phyloP scores from a whole-genome alignment of 2,113 vertebrate genomes.

The Neotragus moschatus region DNA sequence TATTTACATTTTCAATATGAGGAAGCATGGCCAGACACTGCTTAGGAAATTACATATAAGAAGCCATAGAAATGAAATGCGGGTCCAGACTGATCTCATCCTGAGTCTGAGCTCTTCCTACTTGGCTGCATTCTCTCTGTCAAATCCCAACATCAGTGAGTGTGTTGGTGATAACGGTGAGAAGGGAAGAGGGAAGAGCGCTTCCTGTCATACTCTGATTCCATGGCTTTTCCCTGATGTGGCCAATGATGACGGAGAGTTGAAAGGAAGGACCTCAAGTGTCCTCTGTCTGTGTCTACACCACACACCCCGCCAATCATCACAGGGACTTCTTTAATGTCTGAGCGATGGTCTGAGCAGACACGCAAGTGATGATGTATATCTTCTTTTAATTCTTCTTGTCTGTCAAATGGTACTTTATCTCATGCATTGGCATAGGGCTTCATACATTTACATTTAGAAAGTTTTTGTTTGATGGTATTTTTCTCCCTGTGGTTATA shows the following conservation, averaged over 20 bases:
- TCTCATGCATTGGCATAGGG: neutral
- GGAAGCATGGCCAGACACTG: neutral
- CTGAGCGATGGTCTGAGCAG: neutral
- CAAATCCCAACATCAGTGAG: neutral
- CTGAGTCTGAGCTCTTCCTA: neutral
- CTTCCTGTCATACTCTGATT: neutral
- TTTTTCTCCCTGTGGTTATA: slow-evolving; percentile 43
- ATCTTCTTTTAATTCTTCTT: neutral
- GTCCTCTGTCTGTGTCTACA: neutral
- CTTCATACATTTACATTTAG: slow-evolving; percentile 21
- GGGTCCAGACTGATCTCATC: neutral
- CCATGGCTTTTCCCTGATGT: neutral
- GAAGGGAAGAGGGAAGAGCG: neutral
- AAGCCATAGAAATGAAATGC: neutral
- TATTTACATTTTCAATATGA: neutral
- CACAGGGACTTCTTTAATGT: neutral
- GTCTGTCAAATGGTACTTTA: neutral
- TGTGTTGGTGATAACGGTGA: neutral
- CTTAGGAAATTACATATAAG: neutral
- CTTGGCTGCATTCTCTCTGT: neutral
- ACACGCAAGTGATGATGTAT: neutral
- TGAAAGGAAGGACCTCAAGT: neutral
- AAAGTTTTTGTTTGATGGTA: slow-evolving; percentile 32
- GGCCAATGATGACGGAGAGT: neutral
- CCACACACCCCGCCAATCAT: neutral